Evolutionary conservation across 2,797 vertebrate species (phyloP), one percentile per base, ranked within the genome.

Genomic region (Neomorphus geoffroyi): DNA sequence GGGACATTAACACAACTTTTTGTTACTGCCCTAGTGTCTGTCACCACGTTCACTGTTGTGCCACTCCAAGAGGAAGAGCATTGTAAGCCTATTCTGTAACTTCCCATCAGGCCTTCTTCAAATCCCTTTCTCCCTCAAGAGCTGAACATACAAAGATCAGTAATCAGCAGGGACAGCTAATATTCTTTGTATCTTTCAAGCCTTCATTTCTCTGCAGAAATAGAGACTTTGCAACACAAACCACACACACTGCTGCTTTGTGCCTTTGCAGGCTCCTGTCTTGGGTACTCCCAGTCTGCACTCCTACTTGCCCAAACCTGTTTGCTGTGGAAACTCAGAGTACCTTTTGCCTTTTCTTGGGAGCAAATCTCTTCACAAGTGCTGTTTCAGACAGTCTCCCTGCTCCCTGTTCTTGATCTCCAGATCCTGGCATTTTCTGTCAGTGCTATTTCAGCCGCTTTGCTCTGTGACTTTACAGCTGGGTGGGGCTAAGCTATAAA

Each of bases 371-470:
- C 48, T n/a, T 62, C 66, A 60, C 15, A 51, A 46, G 30, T 5
- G 7, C 17, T n/a, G 16, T 27, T 88, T 37, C 61, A 60, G 77
- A 65, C 37, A 33, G 7, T 70, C 8, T 80, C 37, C 57, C 37
- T 54, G 11, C 8, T 80, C 37, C 57, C 37, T 50, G 11, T n/a
- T 33, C 65, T 83, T 67, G 39, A 9, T 57, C 28, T 65, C 66
- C 2, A 0, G 16, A 24, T 88, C 35, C 27, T 79, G 84, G 65
- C 86, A 78, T 94, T 94, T 93, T 80, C 81, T 7, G 1, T 74
- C 79, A 75, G 72, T 62, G 66, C 91, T 96, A 77, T 91, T 94
- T 90, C 84, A 72, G 72, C 75, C 32, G 2, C 93, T 93, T 64
- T 79, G 57, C 57, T 71, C 48, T 30, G 41, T 64, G 60, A 71